These are phyloP conservation scores for Agrypnia vestita DNA, from an alignment of 1,140 invertebrate genomes.

Conservation along the genomic window DNA sequence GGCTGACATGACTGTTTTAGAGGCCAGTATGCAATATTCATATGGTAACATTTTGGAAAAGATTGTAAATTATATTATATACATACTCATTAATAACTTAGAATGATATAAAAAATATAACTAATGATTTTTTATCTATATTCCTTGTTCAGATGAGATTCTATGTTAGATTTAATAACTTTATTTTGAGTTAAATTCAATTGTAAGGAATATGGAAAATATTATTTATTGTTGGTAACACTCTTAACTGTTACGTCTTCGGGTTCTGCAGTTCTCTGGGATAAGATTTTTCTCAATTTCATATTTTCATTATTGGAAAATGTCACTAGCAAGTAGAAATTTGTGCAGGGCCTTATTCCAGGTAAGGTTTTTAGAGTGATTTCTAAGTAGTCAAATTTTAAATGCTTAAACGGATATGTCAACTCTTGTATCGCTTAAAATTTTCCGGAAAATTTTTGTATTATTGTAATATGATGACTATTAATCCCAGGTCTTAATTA, in stretches of 20 bases:
- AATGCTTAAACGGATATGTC: neutral
- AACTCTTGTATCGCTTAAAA: neutral
- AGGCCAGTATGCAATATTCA: constrained; percentile 32
- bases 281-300: constrained; percentile 37
- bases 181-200: neutral
- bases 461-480: constrained; percentile 19
- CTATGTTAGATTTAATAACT: no score
- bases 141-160: no score
- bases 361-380: constrained; percentile 22
- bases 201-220: neutral
- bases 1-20: constrained; percentile 31
- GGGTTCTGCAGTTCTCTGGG: neutral
- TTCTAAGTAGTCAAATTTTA: constrained; percentile 5
- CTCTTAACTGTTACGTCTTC: constrained; percentile 47
- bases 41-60: constrained; percentile 4
- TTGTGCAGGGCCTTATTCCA: constrained; percentile 43
- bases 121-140: no score
- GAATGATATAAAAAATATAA: no score
- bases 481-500: neutral
- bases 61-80: neutral
- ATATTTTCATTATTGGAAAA: constrained; percentile 38
- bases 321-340: constrained; percentile 46
- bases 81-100: no score
- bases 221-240: constrained; percentile 18
- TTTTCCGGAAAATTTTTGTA: constrained; percentile 4